Base-by-base conservation (phyloP, 2,888 invertebrate genomes). In the Andrena bucephala region DNA sequence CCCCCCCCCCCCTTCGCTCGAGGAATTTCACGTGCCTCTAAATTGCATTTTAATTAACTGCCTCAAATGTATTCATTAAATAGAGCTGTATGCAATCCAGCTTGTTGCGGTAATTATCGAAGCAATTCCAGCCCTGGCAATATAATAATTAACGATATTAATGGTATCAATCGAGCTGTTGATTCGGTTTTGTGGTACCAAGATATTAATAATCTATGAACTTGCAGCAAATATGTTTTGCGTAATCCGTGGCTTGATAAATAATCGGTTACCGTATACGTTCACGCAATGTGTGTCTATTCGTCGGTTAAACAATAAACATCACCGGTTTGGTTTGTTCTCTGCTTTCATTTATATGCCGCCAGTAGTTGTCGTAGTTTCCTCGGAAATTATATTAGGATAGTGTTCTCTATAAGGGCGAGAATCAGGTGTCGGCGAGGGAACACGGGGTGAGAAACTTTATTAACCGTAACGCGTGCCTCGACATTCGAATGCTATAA, bases 401-500 rank as follows among this genome's bases (percentile, higher is more conserved):
- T 50, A 81, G 24, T 10, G n/a, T 33, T 66, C 50, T 7, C 31
- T 48, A 79, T 67, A 50, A 62, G 62, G 62, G 62, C 33, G 42
- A 10, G 27, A 65, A 59, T 36, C 63, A 13, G 20, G 36, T 10
- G 67, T 27, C 20, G 48, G n/a, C 29, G 16, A 36, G 8, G 52
- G 27, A 24, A 36, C 36, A 67, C 59, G 36, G 69, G 52, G 73
- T 76, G 72, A 78, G 82, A 79, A 71, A 74, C 67, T 73, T 87
- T 86, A 88, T 87, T 84, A 85, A 83, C 80, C 54, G 79, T 77
- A 52, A 42, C 57, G 65, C 73, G 71, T 52, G 54, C 50, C 33
- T 27, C 42, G 57, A 24, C 77, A 48, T 48, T 75, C 62, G 24
- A 33, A 71, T 73, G 85, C 86, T 70, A 89, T 88, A 89, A 89